A percentile compares a stretch with the other conserved stretches of the same genome.
phyloP scores from a whole-genome alignment of 2,113 vertebrate genomes.

The Ceratotherium simum region DNA sequence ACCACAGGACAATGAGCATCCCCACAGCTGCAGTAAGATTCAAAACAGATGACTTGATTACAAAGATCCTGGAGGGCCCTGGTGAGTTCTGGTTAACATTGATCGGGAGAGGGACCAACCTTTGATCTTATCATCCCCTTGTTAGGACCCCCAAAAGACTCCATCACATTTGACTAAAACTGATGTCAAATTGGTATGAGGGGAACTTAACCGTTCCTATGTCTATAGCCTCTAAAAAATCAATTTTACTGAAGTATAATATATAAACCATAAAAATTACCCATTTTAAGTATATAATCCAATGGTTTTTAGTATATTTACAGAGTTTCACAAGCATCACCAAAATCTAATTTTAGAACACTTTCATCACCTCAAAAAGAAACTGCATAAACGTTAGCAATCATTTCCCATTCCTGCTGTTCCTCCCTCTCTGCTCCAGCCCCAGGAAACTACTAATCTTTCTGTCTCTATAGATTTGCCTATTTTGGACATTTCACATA shows the following conservation, averaged over 20 bases:
- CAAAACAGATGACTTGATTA: background rate
- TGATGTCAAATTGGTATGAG: background rate
- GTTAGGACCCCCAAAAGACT: background rate
- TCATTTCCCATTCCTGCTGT: background rate
- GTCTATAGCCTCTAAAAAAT: background rate
- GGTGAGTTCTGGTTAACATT: background rate
- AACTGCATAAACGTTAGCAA: background rate
- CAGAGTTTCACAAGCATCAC: background rate
- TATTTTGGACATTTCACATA: slow-evolving; percentile 14
- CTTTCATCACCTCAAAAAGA: slow-evolving; percentile 23
- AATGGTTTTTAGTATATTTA: slow-evolving; percentile 10
- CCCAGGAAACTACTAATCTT: slow-evolving; percentile 55
- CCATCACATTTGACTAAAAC: slow-evolving; percentile 16
- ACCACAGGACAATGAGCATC: background rate
- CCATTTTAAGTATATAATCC: background rate
- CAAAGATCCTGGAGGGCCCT: background rate
- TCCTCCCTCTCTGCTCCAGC: background rate
- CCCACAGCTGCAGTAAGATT: background rate
- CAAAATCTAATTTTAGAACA: slow-evolving; percentile 41
- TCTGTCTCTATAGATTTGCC: slow-evolving; percentile 6
- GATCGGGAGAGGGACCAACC: background rate
- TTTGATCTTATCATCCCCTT: background rate
- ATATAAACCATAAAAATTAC: background rate
- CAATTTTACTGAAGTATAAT: background rate
- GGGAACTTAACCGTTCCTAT: background rate